Evolutionary conservation across 2,888 invertebrate species (phyloP).

Genomic region (Acleris laterana): DNA sequence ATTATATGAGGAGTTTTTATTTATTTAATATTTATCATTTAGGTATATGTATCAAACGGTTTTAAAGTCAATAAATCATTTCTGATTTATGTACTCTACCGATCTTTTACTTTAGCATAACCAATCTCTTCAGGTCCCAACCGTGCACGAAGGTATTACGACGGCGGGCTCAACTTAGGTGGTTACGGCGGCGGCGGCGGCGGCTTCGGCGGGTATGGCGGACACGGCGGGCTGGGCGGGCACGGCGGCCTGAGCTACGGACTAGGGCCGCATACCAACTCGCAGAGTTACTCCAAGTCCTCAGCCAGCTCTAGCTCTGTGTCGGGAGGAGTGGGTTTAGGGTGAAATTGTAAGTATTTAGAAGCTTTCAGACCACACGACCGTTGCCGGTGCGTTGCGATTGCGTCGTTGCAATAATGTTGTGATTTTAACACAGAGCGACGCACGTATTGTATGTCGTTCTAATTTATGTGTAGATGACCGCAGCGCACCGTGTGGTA

Average conservation of each 20-base stretch:
- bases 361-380: no score
- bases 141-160: conserved; percentile 39
- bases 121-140: background rate
- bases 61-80: no score
- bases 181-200: conserved; percentile 42
- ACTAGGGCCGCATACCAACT: conserved; percentile 40
- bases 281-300: conserved; percentile 65
- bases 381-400: no score
- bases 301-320: conserved; percentile 63
- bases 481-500: no score
- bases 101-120: background rate
- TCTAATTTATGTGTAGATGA: no score
- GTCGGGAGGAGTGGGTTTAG: conserved; percentile 40
- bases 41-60: no score
- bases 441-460: no score
- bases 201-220: conserved; percentile 42
- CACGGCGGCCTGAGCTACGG: conserved; percentile 40
- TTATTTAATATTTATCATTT: no score
- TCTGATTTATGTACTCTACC: no score
- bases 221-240: conserved; percentile 26
- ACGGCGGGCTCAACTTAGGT: conserved; percentile 46
- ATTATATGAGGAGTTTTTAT: no score
- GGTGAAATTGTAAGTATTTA: conserved; percentile 7
- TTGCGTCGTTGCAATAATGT: no score
- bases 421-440: no score